Base-by-base conservation (phyloP, 2,113 vertebrate genomes). In the Chlorocebus sabaeus region DNA sequence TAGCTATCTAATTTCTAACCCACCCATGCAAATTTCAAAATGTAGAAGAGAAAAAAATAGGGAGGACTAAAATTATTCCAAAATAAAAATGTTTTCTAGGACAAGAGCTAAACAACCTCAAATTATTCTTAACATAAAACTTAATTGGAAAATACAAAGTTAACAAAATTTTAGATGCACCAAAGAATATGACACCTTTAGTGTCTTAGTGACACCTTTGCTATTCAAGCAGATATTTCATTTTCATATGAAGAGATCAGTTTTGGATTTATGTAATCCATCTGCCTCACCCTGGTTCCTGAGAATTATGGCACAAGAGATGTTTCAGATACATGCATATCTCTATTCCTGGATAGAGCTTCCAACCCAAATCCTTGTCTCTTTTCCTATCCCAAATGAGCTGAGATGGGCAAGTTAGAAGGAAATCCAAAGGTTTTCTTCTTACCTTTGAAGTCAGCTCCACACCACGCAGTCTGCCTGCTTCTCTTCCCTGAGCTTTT, bases 1-100 rank as follows among this genome's bases (percentile, higher is more conserved):
- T 86, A 95, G 80, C 64, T 78, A 90, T 57, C 64, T 92, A 80
- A 89, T 96, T 96, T 96, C 35, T 94, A 96, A 81, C 30, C 43
- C 40, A 94, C 16, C 4, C 43, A 70, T 91, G 80, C 11, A 96
- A 93, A 90, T 93, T 95, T 97, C 57, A 96, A 90, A 96, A 68
- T 68, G 30, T 78, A 85, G 61, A 70, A 86, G 93, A 80, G 55
- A 50, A 87, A 97, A 61, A 97, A 93, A 86, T 7, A 55, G 38
- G 27, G 8, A 83, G 5, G 13, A 85, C 52, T 64, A 94, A 96
- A 88, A 90, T n/a, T 82, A 72, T 89, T 67, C 40, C 35, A 43
- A 87, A 84, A 89, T 88, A 84, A 95, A 38, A 79, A 55, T 72
- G 79, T 86, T 88, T 89, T 84, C 83, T 93, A 91, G 78, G 61